These are phyloP conservation scores for Melanotaenia parkinsoni DNA, from an alignment of 2,797 vertebrate genomes.

Conservation along the genomic window DNA sequence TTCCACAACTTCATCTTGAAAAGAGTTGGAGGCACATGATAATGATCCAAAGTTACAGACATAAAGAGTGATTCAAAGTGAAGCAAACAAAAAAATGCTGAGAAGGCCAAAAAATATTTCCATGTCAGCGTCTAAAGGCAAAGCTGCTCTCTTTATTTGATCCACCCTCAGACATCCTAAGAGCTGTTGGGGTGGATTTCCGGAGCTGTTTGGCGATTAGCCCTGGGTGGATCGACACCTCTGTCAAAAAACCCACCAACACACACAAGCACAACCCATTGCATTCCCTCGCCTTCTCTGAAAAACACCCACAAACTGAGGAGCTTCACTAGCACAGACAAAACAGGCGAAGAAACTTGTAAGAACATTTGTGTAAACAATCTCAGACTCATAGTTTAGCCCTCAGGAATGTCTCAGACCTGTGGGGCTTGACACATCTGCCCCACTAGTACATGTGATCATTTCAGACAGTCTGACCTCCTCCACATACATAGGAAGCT, in stretches of 20 bases:
- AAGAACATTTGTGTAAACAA: slow-evolving; percentile 54
- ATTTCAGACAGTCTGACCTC: slow-evolving; percentile 13
- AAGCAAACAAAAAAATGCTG: slow-evolving; percentile 25
- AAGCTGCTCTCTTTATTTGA: slow-evolving; percentile 18
- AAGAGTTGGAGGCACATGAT: slow-evolving; percentile 51
- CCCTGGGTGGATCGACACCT: slow-evolving; percentile 59
- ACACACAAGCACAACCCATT: slow-evolving; percentile 24
- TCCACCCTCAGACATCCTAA: slow-evolving; percentile 28
- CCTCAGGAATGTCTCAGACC: slow-evolving; percentile 54
- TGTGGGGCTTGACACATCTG: slow-evolving; percentile 51
- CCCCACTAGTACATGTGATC: slow-evolving; percentile 32
- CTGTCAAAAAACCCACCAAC: slow-evolving; percentile 15
- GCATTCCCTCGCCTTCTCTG: slow-evolving; percentile 14
- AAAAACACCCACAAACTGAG: slow-evolving; percentile 29
- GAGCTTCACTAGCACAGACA: slow-evolving; percentile 18
- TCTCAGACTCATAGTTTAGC: slow-evolving; percentile 26
- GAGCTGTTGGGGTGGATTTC: slow-evolving; percentile 39
- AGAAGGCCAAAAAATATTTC: slow-evolving; percentile 3
- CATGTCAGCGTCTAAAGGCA: slow-evolving; percentile 10
- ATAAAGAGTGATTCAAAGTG: background rate
- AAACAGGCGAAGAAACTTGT: slow-evolving; percentile 34
- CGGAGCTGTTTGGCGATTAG: slow-evolving; percentile 46
- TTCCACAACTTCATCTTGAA: slow-evolving; percentile 64
- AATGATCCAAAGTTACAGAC: slow-evolving; percentile 49
- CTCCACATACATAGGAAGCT: background rate